These are phyloP conservation scores for Paragorgia papillata DNA, from an alignment of 92 coral and sea anemone species.

Conservation along the genomic window DNA sequence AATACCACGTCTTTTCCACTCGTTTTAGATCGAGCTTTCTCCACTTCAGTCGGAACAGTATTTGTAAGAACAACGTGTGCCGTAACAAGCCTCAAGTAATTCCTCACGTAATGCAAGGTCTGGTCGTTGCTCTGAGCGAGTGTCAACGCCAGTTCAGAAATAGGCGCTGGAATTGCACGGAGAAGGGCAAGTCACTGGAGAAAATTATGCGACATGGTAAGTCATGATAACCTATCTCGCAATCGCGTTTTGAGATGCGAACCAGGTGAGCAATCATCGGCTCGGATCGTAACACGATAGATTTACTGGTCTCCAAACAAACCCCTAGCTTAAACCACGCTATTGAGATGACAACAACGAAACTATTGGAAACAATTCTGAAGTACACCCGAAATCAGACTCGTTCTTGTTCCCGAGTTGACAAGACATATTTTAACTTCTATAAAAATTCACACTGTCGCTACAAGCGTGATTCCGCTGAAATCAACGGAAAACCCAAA, in stretches of 20 bases:
- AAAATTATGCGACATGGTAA: constrained; percentile 88
- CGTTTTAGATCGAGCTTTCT: constrained; percentile 7
- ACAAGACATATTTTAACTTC: no score
- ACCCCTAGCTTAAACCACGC: no score
- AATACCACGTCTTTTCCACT: not conserved
- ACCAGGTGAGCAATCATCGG: not conserved
- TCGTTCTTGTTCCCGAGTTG: no score
- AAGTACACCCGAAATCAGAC: no score
- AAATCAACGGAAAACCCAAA: not conserved
- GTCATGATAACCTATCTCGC: constrained; percentile 26
- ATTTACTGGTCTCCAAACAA: not conserved
- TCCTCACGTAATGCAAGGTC: constrained; percentile 78
- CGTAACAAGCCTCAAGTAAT: constrained; percentile 77
- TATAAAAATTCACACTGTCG: no score
- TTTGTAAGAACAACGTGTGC: constrained; percentile 33
- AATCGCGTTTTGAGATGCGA: no score
- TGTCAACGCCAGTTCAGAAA: constrained; percentile 91
- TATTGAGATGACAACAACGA: no score
- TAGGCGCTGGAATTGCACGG: constrained; percentile 92
- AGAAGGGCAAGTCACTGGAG: constrained; percentile 61
- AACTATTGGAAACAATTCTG: no score
- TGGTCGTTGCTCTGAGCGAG: constrained; percentile 75
- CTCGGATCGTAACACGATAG: not conserved
- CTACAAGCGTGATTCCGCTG: not conserved
- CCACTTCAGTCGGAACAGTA: constrained; percentile 33